A percentile compares a stretch with the other conserved stretches of the same genome.
Conservation (phyloP, 2,113 vertebrate genomes). For the Prochilodus magdalenae region DNA sequence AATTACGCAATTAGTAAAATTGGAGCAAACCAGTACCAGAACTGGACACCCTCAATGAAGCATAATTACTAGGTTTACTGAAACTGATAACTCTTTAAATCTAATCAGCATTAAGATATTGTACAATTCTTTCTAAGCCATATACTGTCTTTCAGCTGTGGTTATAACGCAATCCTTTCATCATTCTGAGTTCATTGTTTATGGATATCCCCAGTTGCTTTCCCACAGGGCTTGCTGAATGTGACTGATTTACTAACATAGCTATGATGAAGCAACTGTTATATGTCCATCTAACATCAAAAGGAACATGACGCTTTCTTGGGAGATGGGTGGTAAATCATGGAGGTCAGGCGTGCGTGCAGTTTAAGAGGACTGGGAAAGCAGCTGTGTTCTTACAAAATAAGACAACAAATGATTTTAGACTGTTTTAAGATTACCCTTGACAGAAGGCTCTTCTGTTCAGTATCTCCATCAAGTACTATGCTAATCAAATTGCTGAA, state of each 20-base stretch:
- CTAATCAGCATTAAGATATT: not conserved
- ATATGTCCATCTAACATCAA: slow-evolving; percentile 18
- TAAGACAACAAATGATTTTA: not conserved
- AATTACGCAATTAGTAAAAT: too few relatives aligned
- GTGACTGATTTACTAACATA: not conserved
- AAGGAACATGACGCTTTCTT: not conserved
- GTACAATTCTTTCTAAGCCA: not conserved
- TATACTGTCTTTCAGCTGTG: not conserved
- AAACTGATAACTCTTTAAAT: not conserved
- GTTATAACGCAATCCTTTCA: not conserved
- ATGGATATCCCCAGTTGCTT: not conserved
- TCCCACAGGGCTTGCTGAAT: not conserved
- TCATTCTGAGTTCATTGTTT: not conserved
- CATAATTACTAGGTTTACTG: not conserved
- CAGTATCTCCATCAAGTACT: too few relatives aligned
- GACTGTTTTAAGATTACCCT: too few relatives aligned
- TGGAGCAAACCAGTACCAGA: too few relatives aligned
- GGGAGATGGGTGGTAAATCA: slow-evolving; percentile 19
- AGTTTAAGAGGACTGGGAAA: not conserved
- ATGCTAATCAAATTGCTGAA: too few relatives aligned
- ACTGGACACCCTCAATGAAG: too few relatives aligned
- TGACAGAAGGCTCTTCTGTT: too few relatives aligned
- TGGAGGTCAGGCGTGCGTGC: not conserved
- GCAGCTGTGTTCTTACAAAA: slow-evolving; percentile 20
- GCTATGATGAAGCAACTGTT: slow-evolving; percentile 20